A percentile compares a stretch with the other conserved stretches of the same genome.
Evolutionary conservation across 2,113 vertebrate species (phyloP).

Genomic region (Mustelus asterias): DNA sequence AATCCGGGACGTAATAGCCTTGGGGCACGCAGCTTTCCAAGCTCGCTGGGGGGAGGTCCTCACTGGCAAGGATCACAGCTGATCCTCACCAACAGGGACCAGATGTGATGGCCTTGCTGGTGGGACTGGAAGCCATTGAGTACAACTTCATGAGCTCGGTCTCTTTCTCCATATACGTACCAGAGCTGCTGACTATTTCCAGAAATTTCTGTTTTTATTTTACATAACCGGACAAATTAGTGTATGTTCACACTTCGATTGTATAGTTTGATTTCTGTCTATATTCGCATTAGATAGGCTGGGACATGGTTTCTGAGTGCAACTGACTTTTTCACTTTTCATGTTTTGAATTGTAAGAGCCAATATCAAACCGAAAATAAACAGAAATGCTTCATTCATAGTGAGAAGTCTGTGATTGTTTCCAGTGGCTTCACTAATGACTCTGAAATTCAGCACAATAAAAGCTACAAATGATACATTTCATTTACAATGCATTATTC

Average conservation of each 20-base stretch:
- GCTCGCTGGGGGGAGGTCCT: no score
- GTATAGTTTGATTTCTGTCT: neutral
- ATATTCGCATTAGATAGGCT: neutral
- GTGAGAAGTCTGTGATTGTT: neutral
- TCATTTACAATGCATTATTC: neutral
- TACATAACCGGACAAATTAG: neutral
- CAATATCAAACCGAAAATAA: neutral
- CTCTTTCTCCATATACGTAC: no score
- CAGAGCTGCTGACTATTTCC: no score
- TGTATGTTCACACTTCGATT: neutral
- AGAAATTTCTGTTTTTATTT: no score
- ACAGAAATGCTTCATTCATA: neutral
- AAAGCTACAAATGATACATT: neutral
- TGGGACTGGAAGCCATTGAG: no score
- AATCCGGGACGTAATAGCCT: no score
- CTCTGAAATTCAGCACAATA: neutral
- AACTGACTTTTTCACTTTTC: neutral
- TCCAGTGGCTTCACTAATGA: neutral
- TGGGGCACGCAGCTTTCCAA: no score
- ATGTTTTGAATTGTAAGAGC: neutral
- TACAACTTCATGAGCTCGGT: no score
- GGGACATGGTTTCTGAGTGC: neutral
- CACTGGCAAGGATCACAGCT: no score
- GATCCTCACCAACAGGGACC: no score
- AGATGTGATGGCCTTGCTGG: no score